These are phyloP conservation scores for Nerophis ophidion DNA, from an alignment of 2,113 vertebrate genomes.

Conservation along the genomic window DNA sequence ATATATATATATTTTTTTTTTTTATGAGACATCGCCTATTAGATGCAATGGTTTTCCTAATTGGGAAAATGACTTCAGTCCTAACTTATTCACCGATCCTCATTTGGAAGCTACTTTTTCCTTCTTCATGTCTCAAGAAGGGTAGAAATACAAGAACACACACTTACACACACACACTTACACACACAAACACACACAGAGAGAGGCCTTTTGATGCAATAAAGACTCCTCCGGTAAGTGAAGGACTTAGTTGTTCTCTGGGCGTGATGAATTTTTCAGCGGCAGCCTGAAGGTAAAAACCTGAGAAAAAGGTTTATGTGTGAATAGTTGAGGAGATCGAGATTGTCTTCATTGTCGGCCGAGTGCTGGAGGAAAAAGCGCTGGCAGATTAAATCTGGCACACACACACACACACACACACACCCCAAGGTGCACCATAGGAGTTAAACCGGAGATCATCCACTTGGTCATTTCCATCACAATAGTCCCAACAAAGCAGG, in stretches of 20 bases:
- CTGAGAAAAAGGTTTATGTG: slow-evolving; percentile 61
- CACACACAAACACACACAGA: background rate
- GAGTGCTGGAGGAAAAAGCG: slow-evolving; percentile 45
- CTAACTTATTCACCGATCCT: too few species aligned
- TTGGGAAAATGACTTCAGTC: too few species aligned
- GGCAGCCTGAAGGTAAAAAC: slow-evolving; percentile 55
- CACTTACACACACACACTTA: too few species aligned
- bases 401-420: slow-evolving; percentile 19
- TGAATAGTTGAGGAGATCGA: slow-evolving; percentile 59
- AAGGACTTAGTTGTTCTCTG: slow-evolving; percentile 51
- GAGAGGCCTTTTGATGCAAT: slow-evolving; percentile 58
- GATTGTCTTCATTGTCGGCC: slow-evolving; percentile 62
- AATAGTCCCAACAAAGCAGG: slow-evolving; percentile 38
- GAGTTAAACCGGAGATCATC: slow-evolving; percentile 44
- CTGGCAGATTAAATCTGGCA: slow-evolving; percentile 44
- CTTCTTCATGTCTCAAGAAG: too few species aligned
- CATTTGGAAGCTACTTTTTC: too few species aligned
- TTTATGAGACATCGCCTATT: too few species aligned
- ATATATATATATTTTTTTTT: too few species aligned
- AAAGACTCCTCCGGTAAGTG: slow-evolving; percentile 55
- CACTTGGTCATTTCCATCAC: slow-evolving; percentile 32
- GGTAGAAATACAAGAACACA: too few species aligned
- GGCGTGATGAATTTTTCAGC: slow-evolving; percentile 66
- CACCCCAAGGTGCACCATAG: slow-evolving; percentile 40
- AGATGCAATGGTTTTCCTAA: too few species aligned